Percentiles rank a stretch among this genome's conserved stretches.
Evolutionary conservation across 1,140 invertebrate genomes (phyloP).

Genomic region (Halesus radiatus): DNA sequence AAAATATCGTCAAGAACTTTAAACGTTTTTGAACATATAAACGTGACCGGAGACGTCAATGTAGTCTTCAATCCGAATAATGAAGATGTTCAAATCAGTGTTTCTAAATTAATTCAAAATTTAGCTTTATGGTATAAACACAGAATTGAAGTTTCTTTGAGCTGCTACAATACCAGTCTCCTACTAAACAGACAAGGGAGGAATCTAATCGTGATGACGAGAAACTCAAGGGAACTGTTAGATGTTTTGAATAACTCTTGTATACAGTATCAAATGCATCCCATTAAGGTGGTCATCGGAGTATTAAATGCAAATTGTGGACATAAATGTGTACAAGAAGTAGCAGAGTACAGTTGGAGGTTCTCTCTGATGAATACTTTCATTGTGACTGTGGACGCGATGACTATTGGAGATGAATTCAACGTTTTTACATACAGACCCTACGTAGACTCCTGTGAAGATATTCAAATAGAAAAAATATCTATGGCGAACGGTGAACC

Average conservation of each 20-base stretch:
- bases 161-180: not conserved
- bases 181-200: not conserved
- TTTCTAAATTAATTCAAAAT: not conserved
- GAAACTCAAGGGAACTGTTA: not conserved
- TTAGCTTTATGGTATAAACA: not conserved
- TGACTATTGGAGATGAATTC: no score
- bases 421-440: no score
- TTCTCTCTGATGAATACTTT: constrained; percentile 18
- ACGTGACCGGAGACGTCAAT: no score
- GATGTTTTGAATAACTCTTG: constrained; percentile 8
- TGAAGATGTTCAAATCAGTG: not conserved
- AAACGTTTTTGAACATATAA: not conserved
- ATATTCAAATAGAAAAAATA: not conserved
- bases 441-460: constrained; percentile 6
- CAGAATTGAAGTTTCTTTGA: not conserved
- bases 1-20: not conserved
- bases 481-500: not conserved
- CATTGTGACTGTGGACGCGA: no score
- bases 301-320: not conserved
- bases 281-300: constrained; percentile 2
- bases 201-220: not conserved
- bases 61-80: not conserved
- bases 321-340: not conserved
- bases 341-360: constrained; percentile 10
- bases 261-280: constrained; percentile 6